These are phyloP conservation scores for Porites evermanni DNA, from an alignment of 92 coral and sea anemone species.

Conservation along the genomic window DNA sequence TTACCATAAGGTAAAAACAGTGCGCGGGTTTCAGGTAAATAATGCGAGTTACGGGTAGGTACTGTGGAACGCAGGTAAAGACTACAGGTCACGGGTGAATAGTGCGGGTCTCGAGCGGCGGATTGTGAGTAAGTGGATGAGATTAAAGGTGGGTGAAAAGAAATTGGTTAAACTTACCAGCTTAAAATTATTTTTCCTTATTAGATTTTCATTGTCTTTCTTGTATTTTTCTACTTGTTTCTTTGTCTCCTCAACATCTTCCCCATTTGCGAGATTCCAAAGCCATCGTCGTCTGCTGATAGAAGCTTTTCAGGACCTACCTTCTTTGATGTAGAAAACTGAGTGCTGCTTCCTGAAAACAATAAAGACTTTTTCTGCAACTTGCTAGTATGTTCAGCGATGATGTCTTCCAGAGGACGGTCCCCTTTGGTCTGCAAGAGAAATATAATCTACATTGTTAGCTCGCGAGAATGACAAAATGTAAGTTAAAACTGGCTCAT, in stretches of 20 bases:
- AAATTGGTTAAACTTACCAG: slow-evolving; percentile 58
- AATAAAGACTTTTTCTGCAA: slow-evolving; percentile 87
- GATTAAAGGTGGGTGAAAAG: too few species aligned
- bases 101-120: too few species aligned
- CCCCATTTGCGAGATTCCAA: slow-evolving; percentile 96
- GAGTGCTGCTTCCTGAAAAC: slow-evolving; percentile 65
- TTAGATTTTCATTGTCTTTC: slow-evolving; percentile 91
- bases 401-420: slow-evolving; percentile 91
- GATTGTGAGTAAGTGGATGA: too few species aligned
- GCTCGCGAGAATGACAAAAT: not conserved
- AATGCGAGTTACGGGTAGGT: too few species aligned
- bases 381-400: slow-evolving; percentile 90
- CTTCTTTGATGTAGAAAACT: slow-evolving; percentile 40
- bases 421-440: slow-evolving; percentile 76
- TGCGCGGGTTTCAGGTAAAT: too few species aligned
- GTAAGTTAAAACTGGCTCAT: not conserved
- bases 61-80: too few species aligned
- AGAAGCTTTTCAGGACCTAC: not conserved
- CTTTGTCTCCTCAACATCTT: slow-evolving; percentile 94
- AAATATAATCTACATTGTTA: not conserved
- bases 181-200: slow-evolving; percentile 88
- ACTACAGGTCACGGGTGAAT: too few species aligned
- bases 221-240: slow-evolving; percentile 87
- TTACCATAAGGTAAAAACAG: too few species aligned
- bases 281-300: slow-evolving; percentile 1